Evolutionary conservation across 1,140 invertebrate genomes (phyloP).

Genomic region (Daktulosphaira vitifoliae): DNA sequence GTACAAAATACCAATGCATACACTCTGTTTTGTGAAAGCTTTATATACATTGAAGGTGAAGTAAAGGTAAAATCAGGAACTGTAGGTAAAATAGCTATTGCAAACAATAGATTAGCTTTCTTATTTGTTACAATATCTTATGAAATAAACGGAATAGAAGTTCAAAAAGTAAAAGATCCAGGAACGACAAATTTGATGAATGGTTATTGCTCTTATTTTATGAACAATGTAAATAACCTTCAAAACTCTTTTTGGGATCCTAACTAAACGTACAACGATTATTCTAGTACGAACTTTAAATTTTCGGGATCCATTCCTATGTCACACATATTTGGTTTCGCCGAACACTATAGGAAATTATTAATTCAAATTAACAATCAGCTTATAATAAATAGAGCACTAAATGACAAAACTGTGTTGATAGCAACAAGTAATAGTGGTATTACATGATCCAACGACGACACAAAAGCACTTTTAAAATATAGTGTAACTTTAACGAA

Average conservation of each 20-base stretch:
- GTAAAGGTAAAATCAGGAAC: background rate
- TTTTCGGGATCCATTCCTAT: conserved; percentile 44
- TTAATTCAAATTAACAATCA: conserved; percentile 45
- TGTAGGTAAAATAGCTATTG: background rate
- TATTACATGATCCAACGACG: conserved; percentile 18
- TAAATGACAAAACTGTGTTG: conserved; percentile 38
- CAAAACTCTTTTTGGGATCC: conserved; percentile 40
- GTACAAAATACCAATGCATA: conserved; percentile 36
- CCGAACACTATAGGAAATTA: conserved; percentile 46
- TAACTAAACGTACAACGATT: background rate
- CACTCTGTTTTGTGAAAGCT: background rate
- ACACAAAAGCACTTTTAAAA: background rate
- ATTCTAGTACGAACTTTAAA: conserved; percentile 19
- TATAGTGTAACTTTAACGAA: conserved; percentile 32
- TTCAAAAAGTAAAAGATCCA: conserved; percentile 44
- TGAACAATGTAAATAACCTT: conserved; percentile 36
- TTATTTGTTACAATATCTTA: conserved; percentile 46
- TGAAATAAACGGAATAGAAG: conserved; percentile 44
- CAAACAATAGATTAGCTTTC: conserved; percentile 37
- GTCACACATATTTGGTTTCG: conserved; percentile 44
- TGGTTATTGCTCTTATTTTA: conserved; percentile 39
- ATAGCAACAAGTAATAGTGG: background rate
- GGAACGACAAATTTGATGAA: conserved; percentile 44
- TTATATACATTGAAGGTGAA: conserved; percentile 33
- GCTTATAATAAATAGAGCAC: conserved; percentile 43